These are phyloP conservation scores for Sebastes glaucus DNA, from an alignment of 2,797 vertebrate genomes.

Conservation along the genomic window DNA sequence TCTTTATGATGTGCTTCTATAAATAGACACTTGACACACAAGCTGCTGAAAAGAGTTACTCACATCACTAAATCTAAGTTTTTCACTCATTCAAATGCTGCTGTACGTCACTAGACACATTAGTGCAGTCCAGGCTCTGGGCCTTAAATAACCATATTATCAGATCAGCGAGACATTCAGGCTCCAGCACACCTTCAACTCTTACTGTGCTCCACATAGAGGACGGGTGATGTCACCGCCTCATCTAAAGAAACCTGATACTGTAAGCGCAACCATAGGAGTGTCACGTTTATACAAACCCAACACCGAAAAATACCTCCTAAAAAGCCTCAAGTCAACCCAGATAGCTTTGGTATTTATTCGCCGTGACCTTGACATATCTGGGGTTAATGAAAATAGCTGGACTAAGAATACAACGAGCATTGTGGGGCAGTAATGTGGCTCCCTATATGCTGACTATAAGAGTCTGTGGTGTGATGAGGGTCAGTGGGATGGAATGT, in stretches of 20 bases:
- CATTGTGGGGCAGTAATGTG: constrained; percentile 52
- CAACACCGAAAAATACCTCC: not conserved
- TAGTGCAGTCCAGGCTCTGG: not conserved
- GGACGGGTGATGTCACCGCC: not conserved
- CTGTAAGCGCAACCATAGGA: not conserved
- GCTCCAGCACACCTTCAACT: constrained; percentile 27
- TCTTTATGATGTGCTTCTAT: not conserved
- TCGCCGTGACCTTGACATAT: constrained; percentile 17
- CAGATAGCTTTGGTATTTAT: not conserved
- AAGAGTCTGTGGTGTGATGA: constrained; percentile 46
- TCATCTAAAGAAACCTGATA: not conserved
- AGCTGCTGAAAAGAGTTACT: not conserved
- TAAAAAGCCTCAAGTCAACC: not conserved
- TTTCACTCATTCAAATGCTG: constrained; percentile 26
- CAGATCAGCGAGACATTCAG: constrained; percentile 47
- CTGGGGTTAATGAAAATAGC: constrained; percentile 43
- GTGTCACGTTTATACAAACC: not conserved
- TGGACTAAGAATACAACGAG: constrained; percentile 50
- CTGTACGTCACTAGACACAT: not conserved
- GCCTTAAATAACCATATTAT: constrained; percentile 73
- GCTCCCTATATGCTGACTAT: constrained; percentile 35
- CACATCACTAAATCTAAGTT: constrained; percentile 17
- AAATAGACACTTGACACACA: constrained; percentile 33
- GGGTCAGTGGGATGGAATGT: constrained; percentile 76
- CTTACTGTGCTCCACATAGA: constrained; percentile 5